Evolutionary conservation across 2,797 vertebrate species (phyloP).

Genomic region (Cynopterus sphinx): DNA sequence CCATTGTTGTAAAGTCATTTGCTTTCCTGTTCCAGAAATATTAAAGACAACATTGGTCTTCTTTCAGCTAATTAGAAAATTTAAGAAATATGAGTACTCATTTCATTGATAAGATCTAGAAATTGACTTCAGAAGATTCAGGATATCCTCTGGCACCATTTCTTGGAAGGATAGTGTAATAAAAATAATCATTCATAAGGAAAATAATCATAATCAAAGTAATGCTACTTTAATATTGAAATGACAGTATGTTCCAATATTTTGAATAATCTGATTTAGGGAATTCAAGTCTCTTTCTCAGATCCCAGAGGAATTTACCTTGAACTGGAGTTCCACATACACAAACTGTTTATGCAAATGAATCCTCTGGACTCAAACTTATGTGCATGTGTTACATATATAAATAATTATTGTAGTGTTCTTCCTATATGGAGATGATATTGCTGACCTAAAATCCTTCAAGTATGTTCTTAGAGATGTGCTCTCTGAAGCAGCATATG

Average conservation of each 20-base stretch:
- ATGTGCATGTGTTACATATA: neutral
- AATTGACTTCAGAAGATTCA: constrained; percentile 52
- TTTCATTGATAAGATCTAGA: constrained; percentile 60
- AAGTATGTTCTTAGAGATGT: neutral
- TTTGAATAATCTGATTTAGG: constrained; percentile 38
- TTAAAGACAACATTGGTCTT: neutral
- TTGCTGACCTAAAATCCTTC: neutral
- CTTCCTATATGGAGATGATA: neutral
- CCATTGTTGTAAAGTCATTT: constrained; percentile 39
- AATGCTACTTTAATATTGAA: constrained; percentile 56
- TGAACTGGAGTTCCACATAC: neutral
- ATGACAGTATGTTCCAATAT: constrained; percentile 44
- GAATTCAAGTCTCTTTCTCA: constrained; percentile 46
- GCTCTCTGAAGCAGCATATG: neutral
- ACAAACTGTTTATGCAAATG: constrained; percentile 3
- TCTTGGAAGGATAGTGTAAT: constrained; percentile 31
- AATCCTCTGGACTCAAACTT: neutral
- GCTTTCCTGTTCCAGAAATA: constrained; percentile 44
- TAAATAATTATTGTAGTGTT: neutral
- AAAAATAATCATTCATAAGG: constrained; percentile 61
- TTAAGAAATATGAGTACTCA: constrained; percentile 24
- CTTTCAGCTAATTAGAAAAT: constrained; percentile 56
- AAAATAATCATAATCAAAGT: constrained; percentile 58
- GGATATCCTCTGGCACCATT: constrained; percentile 9
- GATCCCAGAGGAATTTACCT: neutral